Evolutionary conservation across 2,113 vertebrate species (phyloP), one percentile per base, ranked within the genome.

Genomic region (Centrocercus urophasianus): DNA sequence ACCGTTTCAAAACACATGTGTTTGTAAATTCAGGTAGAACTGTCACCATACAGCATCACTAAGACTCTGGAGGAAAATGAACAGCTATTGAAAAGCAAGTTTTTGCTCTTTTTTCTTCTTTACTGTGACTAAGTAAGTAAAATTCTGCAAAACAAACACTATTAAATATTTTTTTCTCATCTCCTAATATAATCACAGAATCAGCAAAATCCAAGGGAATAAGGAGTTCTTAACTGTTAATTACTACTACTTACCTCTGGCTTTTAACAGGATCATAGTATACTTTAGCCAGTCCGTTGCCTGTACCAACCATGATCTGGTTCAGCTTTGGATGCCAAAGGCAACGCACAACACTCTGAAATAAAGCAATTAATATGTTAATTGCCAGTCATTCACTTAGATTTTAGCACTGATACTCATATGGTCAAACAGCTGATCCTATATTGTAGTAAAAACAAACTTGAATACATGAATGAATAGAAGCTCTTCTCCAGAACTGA

Each of bases 301-400:
- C 98, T 42, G 99, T 99, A 92, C 99, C 99, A 94, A 99, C 99
- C 99, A 99, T 99, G 91, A 99, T 98, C 97, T 99, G 99, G 94
- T 99, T 99, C 81, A 99, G 97, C 95, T 99, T 99, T 19, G 99
- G 99, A 95, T 99, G 99, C 99, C 99, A 99, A 88, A 99, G 97
- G 82, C 99, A 99, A 95, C 99, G 99, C 47, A 99, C 98, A n/a
- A 98, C 98, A 45, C 99, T 99, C 99, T 99, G 97, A 65, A 98
- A 98, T 57, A 92, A 40, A 96, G 76, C 50, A 63, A 38, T 38
- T 38, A 38, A 81, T 22, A 89, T 9, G 47, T 54, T 50, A 12
- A 82, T 2, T 65, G 28, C 70, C 61, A 80, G 14, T 63, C 13
- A 89, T 10, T 79, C 15, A 70, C 32, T 8, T 50, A 36, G 15